Evolutionary conservation across 2,113 vertebrate species (phyloP).

Genomic region (Hippocampus barbouri): DNA sequence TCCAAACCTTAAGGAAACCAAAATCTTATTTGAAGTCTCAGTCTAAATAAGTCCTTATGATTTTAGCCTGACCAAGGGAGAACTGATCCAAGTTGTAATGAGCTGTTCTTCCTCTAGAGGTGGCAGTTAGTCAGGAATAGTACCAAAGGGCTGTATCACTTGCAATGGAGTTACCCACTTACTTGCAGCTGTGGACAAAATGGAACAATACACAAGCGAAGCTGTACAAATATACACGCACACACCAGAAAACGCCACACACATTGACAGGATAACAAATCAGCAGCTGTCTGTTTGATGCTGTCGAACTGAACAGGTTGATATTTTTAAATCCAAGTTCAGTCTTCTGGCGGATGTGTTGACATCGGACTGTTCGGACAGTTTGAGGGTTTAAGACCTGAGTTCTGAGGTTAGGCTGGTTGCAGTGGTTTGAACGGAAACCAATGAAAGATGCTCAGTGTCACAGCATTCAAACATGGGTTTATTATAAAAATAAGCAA

Average conservation of each 20-base stretch:
- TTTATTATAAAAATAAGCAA: too few species aligned
- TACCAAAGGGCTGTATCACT: neutral
- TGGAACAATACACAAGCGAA: slow-evolving; percentile 6
- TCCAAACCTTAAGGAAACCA: too few species aligned
- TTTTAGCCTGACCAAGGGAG: neutral
- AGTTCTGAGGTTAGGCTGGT: neutral
- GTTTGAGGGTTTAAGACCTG: neutral
- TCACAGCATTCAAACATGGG: neutral
- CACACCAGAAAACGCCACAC: slow-evolving; percentile 38
- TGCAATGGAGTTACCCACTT: neutral
- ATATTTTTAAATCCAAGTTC: slow-evolving; percentile 58
- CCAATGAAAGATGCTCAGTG: neutral
- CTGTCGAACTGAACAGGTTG: slow-evolving; percentile 55
- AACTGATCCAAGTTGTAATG: neutral
- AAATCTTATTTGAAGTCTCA: neutral
- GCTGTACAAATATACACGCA: slow-evolving; percentile 21
- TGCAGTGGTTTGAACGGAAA: neutral
- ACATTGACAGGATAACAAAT: slow-evolving; percentile 21
- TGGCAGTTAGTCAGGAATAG: neutral
- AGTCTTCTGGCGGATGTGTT: slow-evolving; percentile 61
- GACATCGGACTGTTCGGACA: neutral
- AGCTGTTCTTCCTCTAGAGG: neutral
- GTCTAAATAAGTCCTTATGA: neutral
- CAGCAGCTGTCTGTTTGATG: slow-evolving; percentile 56
- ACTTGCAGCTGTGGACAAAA: slow-evolving; percentile 8